Base-by-base conservation (phyloP, 2,797 vertebrate genomes). In the Neoniphon sammara region DNA sequence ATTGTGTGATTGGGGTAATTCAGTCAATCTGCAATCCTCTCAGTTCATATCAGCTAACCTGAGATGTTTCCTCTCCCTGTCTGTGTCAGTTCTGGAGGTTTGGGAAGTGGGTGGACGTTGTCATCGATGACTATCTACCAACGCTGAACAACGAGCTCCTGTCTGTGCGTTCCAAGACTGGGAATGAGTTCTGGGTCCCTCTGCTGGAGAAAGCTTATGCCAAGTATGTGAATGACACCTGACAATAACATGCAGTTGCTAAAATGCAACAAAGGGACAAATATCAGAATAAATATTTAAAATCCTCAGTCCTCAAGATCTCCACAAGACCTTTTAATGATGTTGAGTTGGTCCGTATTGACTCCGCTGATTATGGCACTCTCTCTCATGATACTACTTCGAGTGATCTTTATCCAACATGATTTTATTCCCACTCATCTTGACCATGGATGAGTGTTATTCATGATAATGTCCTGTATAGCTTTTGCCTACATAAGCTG, bases 191-290 rank as follows among this genome's bases (percentile, higher is more conserved):
- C 71, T 91, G 88, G 89, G 85, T n/a, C 42, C 73, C 88, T 65
- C 78, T 96, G 83, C 80, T 95, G 91, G 95, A 96, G 87, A 96
- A 96, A 75, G 94, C 94, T 14, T 95, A 95, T 3, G 89, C 89
- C 66, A 91, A 91, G 89, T 91, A 83, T 0, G 80, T 11, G 30
- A 53, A 4, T 8, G 31, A n/a, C 21, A 31, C 27, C 18, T 15
- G 18, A 31, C 1, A 54, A n/a, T 61, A 31, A n/a, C 0, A 42
- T n/a, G 30, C 39, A 52, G 27, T 47, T 30, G 58, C 25, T 12
- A n/a, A 36, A 27, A 4, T 42, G 39, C 14, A 42, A 4, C 39
- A 42, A 12, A 31, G 23, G 23, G n/a, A 42, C 21, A n/a, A 21
- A 17, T 39, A 21, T 14, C 23, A n/a, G 15, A 47, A 17, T 56